Percentiles rank a stretch among this genome's conserved stretches.
These are phyloP conservation scores for Phymastichus coffea DNA, from an alignment of 1,140 invertebrate species.

Conservation along the genomic window DNA sequence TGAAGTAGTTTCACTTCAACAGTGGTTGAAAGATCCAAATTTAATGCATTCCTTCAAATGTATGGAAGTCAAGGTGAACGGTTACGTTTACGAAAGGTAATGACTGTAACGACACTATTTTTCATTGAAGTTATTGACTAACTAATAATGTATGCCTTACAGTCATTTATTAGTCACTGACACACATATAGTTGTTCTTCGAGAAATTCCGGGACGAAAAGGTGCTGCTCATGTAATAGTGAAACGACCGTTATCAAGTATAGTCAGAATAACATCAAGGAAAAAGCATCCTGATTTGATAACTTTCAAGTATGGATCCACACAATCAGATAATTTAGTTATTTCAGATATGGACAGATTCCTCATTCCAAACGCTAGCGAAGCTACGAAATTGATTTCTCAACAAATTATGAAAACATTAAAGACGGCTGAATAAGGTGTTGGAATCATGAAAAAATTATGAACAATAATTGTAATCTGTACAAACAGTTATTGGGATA, in stretches of 20 bases:
- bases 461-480: no score
- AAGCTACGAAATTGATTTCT: conserved; percentile 83
- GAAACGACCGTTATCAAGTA: conserved; percentile 79
- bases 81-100: conserved; percentile 78
- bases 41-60: conserved; percentile 85
- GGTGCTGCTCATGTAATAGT: conserved; percentile 82
- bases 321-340: conserved; percentile 69
- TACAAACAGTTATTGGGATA: no score
- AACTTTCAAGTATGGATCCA: conserved; percentile 89
- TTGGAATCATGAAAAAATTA: no score
- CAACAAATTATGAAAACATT: conserved; percentile 65
- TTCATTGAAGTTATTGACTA: conserved; percentile 5
- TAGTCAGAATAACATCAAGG: conserved; percentile 95
- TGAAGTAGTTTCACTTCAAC: conserved; percentile 71
- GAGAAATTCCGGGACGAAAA: conserved; percentile 74
- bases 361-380: conserved; percentile 86
- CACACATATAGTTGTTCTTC: conserved; percentile 83
- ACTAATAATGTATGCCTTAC: conserved; percentile 39
- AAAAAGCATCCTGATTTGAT: conserved; percentile 92
- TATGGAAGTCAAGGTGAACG: conserved; percentile 87
- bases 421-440: conserved; percentile 47
- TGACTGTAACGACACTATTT: conserved; percentile 4
- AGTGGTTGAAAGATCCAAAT: conserved; percentile 82
- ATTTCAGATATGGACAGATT: conserved; percentile 87
- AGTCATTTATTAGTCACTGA: conserved; percentile 86